Base-by-base conservation (phyloP, 2,888 invertebrate genomes). In the Xylota segnis region DNA sequence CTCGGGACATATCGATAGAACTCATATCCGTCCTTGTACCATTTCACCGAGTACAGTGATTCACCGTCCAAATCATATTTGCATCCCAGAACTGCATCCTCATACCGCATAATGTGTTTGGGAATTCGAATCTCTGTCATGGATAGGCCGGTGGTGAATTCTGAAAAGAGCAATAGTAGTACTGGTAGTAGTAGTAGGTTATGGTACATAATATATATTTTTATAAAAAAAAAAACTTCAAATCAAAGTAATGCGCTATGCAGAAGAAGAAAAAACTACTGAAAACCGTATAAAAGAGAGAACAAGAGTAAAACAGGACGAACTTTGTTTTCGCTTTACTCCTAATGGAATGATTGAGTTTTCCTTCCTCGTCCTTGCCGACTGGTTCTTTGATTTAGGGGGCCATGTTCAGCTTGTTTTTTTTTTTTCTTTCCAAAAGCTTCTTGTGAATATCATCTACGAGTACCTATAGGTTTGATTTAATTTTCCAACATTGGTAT, bases 1-100 rank as follows among this genome's bases (percentile, higher is more conserved):
- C 96, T 94, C 18, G 97, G 97, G 88, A 97, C 96, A 92, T 95
- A 97, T 87, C 97, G 94, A 93, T 96, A 97, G 93, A 97, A 97
- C 93, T 97, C 97, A 92, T 96, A 95, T 88, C 97, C 97, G 91
- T 97, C 97, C 91, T 97, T 97, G 93, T 97, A 97, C 97, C 97
- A 97, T 93, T 97, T 97, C 89, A 97, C 97, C 37, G 97, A 97
- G 92, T 97, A 97, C 59, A 97, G 93, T 63, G 95, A 95, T 91
- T 97, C 97, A 4, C 95, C 95, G 89, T 97, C 96, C 91, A 97
- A 93, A 92, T 96, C 95, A 93, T 96, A 97, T 91, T 95, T 95
- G 92, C 97, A 97, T 66, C 96, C 96, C 88, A 97, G 93, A 76
- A 94, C 93, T 45, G 96, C 96, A 89, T 95, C 95, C 90, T 96